Evolutionary conservation across 1,140 invertebrate species (phyloP), one percentile per base, ranked within the genome.

Genomic region (Zaprionus davidi): DNA sequence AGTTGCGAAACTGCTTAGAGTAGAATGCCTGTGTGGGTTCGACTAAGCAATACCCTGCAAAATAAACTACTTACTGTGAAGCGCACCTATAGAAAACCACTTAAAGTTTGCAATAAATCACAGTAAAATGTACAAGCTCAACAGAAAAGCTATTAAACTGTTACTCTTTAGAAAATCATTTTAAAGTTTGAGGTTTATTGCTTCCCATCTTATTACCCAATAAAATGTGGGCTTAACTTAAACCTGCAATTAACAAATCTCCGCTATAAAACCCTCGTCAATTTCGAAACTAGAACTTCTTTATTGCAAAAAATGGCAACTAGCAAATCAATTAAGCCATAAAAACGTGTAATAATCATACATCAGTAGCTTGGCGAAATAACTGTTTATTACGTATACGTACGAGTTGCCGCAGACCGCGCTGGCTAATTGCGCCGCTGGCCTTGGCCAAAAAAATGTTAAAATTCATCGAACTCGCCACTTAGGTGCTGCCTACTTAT

Each of bases 401-500:
- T 67, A 49, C 65, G 55, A 31, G 53, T 58, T 38, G 58, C 41
- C 36, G 13, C 71, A 51, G 31, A 74, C 70, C 36, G 36, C 2
- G 36, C 44, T 46, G 51, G 67, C 63, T 87, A 88, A 88, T 88
- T 88, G 78, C 64, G 75, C 71, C 44, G 84, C 76, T 84, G 84
- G 81, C 84, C 84, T 84, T 88, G 81, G 75, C 72, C 74, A 74
- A 65, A 51, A 68, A 82, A 80, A 79, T 70, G 79, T 69, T 79
- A 79, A 87, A 78, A 86, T 76, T 71, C 83, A 81, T 87, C 84
- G 84, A 88, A 88, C 84, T 88, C 81, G 55, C 59, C 51, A 63
- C 76, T 81, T 59, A 88, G 41, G 26, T 66, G 56, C 78, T 74
- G 67, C 76, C 65, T 53, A 70, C 64, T 51, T 51, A 77, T 71